These are phyloP conservation scores for Rhorus exstirpatorius DNA, from an alignment of 2,888 invertebrate genomes.

Conservation along the genomic window DNA sequence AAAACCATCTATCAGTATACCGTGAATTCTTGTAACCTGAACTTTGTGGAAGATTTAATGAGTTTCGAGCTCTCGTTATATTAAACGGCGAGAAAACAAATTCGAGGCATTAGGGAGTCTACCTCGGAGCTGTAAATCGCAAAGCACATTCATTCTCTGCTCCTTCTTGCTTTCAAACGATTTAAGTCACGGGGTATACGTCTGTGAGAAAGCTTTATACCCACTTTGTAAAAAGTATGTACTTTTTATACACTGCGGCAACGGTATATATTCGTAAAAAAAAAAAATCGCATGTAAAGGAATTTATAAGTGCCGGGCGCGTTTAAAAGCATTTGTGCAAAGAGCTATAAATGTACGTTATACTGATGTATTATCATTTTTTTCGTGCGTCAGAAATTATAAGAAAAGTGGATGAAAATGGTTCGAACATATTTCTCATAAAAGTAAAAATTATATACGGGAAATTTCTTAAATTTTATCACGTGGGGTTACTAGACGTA, in stretches of 20 bases:
- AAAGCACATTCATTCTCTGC: constrained; percentile 4
- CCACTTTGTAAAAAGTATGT: background rate
- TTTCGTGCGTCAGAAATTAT: too few species aligned
- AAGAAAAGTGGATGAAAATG: too few species aligned
- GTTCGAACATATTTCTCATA: too few species aligned
- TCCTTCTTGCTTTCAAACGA: constrained; percentile 1
- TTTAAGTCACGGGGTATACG: background rate
- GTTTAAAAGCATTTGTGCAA: too few species aligned
- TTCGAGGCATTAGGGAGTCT: constrained; percentile 28
- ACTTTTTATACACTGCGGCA: background rate
- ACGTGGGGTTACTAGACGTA: too few species aligned
- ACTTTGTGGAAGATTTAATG: constrained; percentile 33
- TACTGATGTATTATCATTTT: too few species aligned
- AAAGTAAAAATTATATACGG: too few species aligned
- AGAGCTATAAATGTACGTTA: too few species aligned
- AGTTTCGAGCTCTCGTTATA: constrained; percentile 49
- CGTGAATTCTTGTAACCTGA: background rate
- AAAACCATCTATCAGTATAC: background rate
- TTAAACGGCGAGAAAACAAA: constrained; percentile 37
- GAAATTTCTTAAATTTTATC: too few species aligned
- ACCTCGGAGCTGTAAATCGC: constrained; percentile 6
- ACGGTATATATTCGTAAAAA: constrained; percentile 7
- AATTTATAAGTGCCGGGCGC: too few species aligned
- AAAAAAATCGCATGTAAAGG: too few species aligned
- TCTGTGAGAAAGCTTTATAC: background rate